Evolutionary conservation across 2,113 vertebrate genomes (phyloP).

Genomic region (Empidonax traillii): DNA sequence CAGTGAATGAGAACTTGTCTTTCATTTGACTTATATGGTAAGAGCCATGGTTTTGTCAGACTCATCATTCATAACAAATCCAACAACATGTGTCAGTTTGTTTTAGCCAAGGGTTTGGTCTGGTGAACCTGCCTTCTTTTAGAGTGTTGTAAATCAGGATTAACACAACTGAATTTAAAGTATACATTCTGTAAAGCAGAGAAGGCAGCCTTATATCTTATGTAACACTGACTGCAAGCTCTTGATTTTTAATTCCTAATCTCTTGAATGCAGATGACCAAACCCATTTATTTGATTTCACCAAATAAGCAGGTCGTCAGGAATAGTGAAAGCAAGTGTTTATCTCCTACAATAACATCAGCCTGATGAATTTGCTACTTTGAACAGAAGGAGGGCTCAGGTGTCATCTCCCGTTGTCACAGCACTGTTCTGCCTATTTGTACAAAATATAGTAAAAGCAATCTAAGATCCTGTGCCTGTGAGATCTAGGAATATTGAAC

Average conservation of each 20-base stretch:
- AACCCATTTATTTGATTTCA: background rate
- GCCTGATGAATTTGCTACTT: background rate
- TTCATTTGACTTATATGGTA: background rate
- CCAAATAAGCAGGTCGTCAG: background rate
- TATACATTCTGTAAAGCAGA: background rate
- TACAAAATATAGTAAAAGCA: background rate
- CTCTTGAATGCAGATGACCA: background rate
- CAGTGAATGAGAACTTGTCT: background rate
- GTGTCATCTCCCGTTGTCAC: background rate
- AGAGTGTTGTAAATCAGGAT: background rate
- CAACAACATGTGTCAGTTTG: background rate
- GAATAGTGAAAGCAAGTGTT: background rate
- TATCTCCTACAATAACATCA: background rate
- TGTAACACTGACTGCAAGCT: background rate
- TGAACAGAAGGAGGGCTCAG: background rate
- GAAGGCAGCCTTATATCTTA: background rate
- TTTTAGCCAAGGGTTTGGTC: background rate
- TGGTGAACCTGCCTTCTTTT: background rate
- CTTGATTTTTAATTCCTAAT: conserved; percentile 6
- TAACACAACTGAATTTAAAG: background rate
- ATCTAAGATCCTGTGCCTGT: background rate
- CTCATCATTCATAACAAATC: background rate
- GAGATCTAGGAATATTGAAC: background rate
- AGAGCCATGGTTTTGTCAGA: background rate
- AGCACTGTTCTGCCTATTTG: background rate